A percentile compares a stretch with the other conserved stretches of the same genome.
phyloP scores from a whole-genome alignment of 2,888 invertebrate genomes.

The Hydrotaea diabolus region DNA sequence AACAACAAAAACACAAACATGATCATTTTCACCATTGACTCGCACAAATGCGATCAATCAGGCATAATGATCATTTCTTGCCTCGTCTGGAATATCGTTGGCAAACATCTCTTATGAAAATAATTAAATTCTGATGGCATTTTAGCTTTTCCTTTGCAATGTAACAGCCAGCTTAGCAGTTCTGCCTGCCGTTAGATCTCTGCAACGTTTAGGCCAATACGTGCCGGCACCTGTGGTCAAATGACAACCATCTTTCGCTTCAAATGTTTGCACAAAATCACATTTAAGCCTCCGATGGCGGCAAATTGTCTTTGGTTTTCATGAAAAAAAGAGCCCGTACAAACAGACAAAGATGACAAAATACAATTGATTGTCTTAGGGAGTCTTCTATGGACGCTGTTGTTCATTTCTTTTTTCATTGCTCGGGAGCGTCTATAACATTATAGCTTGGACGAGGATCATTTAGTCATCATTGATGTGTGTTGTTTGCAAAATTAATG shows the following conservation, averaged over 20 bases:
- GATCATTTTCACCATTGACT: constrained; percentile 7
- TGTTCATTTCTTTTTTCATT: no score
- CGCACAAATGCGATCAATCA: constrained; percentile 3
- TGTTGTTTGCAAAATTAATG: constrained; percentile 29
- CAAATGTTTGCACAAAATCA: constrained; percentile 43
- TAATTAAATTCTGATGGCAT: constrained; percentile 38
- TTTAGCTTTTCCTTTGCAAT: background rate
- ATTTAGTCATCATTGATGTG: constrained; percentile 25
- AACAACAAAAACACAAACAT: background rate
- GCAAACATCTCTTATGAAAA: constrained; percentile 22
- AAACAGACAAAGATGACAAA: constrained; percentile 25
- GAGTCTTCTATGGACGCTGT: constrained; percentile 38
- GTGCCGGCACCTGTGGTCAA: constrained; percentile 68
- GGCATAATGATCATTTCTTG: constrained; percentile 11
- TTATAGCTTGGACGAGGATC: constrained; percentile 19
- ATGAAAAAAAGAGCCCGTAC: background rate
- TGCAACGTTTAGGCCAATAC: constrained; percentile 57
- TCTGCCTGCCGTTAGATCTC: background rate
- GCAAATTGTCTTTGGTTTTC: constrained; percentile 28
- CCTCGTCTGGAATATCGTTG: background rate
- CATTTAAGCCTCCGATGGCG: constrained; percentile 41
- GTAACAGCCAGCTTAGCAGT: background rate
- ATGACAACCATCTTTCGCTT: constrained; percentile 59
- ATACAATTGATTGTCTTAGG: constrained; percentile 58
- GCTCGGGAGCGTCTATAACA: constrained; percentile 4